Evolutionary conservation across 2,888 invertebrate species (phyloP).

Genomic region (Ypsolopha sequella): DNA sequence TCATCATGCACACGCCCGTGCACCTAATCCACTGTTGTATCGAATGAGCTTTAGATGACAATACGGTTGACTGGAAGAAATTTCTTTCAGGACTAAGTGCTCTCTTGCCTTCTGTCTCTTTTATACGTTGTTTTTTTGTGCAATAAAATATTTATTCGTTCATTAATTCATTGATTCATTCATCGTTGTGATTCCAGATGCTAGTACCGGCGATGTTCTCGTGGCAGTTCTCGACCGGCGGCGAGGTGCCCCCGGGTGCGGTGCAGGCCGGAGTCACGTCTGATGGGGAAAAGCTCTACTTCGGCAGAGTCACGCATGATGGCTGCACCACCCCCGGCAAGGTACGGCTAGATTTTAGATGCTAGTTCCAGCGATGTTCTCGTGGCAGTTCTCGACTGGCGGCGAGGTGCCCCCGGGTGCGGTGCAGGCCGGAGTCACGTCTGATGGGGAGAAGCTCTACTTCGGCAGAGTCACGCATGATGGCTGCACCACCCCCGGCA

Average conservation of each 20-base stretch:
- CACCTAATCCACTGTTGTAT: too few relatives aligned
- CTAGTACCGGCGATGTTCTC: conserved; percentile 73
- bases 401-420: conserved; percentile 76
- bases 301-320: conserved; percentile 75
- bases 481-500: conserved; percentile 78
- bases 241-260: conserved; percentile 74
- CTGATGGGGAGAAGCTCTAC: conserved; percentile 76
- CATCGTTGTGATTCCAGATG: too few relatives aligned
- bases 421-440: conserved; percentile 73
- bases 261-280: conserved; percentile 74
- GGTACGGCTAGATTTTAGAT: too few relatives aligned
- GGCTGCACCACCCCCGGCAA: conserved; percentile 79
- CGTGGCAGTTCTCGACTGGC: conserved; percentile 73
- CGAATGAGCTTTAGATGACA: too few relatives aligned
- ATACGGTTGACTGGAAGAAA: too few relatives aligned
- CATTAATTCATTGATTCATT: too few relatives aligned
- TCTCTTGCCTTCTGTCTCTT: too few relatives aligned
- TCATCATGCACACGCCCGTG: too few relatives aligned
- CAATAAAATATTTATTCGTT: too few relatives aligned
- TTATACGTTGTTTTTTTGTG: too few relatives aligned
- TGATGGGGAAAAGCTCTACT: conserved; percentile 76
- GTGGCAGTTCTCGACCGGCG: conserved; percentile 74
- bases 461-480: conserved; percentile 76
- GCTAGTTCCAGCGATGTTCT: conserved; percentile 72
- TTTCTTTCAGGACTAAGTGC: too few relatives aligned